Evolutionary conservation across 2,113 vertebrate species (phyloP).

Genomic region (Acrocephalus kingi): DNA sequence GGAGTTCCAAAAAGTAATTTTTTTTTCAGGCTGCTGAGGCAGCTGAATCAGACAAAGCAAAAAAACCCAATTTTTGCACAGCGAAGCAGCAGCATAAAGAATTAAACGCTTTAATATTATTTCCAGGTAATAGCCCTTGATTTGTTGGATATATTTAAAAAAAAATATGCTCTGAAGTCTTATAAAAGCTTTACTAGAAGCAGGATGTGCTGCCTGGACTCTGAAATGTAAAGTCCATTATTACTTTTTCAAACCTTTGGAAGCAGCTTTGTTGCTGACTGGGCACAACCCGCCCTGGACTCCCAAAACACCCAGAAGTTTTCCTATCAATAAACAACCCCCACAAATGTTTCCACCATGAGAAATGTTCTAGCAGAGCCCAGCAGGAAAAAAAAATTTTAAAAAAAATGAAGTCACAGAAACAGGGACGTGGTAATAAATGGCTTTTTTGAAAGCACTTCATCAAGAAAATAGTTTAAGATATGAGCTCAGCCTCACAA

Average conservation of each 20-base stretch:
- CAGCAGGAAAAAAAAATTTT: not conserved
- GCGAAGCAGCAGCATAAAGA: not conserved
- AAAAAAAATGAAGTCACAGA: slow-evolving; percentile 24
- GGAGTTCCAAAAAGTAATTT: not conserved
- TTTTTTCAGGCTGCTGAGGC: not conserved
- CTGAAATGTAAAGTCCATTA: not conserved
- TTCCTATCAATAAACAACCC: slow-evolving; percentile 31
- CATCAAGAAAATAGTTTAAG: slow-evolving; percentile 57
- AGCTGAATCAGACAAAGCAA: not conserved
- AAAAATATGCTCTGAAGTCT: not conserved
- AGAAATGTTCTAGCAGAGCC: not conserved
- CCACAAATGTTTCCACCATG: slow-evolving; percentile 32
- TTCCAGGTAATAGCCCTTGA: slow-evolving; percentile 38
- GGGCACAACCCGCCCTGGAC: not conserved
- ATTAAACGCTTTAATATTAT: not conserved
- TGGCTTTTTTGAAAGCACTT: slow-evolving; percentile 53
- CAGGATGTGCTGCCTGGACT: not conserved
- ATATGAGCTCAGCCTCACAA: slow-evolving; percentile 27
- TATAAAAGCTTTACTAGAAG: slow-evolving; percentile 8
- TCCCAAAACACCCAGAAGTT: not conserved
- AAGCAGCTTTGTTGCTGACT: not conserved
- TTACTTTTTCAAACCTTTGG: slow-evolving; percentile 35
- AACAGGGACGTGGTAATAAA: not conserved
- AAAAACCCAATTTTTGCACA: not conserved
- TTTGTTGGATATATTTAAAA: not conserved